Conservation (phyloP, 2,113 vertebrate species). For the Bagarius yarrelli region DNA sequence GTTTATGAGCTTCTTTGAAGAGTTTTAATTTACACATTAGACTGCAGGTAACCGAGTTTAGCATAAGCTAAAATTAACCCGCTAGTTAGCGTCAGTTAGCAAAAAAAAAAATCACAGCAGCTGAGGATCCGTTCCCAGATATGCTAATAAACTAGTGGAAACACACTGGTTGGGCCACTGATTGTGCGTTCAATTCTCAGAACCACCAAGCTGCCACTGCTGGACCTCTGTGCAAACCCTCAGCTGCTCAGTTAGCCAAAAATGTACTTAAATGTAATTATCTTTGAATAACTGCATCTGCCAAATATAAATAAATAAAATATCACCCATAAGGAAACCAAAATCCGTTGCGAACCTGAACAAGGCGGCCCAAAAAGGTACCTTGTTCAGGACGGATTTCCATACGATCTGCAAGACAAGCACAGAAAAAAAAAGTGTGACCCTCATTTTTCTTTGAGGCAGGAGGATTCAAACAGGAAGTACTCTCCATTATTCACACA, state of each 20-base stretch:
- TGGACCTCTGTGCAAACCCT: too few relatives aligned
- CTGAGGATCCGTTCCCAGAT: neutral
- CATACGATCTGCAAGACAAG: neutral
- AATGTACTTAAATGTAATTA: too few relatives aligned
- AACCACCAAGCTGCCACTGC: too few relatives aligned
- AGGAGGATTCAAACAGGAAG: conserved; percentile 34
- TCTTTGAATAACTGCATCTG: too few relatives aligned
- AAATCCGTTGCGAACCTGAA: neutral
- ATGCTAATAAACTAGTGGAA: neutral
- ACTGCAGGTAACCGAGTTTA: neutral
- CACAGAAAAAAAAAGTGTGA: neutral
- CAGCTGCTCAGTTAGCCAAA: too few relatives aligned
- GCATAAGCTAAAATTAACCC: neutral
- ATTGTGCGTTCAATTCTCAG: too few relatives aligned
- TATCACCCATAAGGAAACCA: neutral
- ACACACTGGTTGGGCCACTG: neutral
- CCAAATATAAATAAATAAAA: too few relatives aligned
- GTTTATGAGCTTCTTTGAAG: neutral
- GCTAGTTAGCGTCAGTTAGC: neutral
- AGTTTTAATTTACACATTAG: neutral
- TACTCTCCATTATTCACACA: conserved; percentile 46
- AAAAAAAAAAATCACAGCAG: neutral
- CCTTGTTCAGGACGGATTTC: neutral
- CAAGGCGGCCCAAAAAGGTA: neutral
- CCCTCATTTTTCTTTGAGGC: conserved; percentile 11